These are phyloP conservation scores for Zosterops lateralis DNA, from an alignment of 2,113 vertebrate genomes.

Conservation along the genomic window DNA sequence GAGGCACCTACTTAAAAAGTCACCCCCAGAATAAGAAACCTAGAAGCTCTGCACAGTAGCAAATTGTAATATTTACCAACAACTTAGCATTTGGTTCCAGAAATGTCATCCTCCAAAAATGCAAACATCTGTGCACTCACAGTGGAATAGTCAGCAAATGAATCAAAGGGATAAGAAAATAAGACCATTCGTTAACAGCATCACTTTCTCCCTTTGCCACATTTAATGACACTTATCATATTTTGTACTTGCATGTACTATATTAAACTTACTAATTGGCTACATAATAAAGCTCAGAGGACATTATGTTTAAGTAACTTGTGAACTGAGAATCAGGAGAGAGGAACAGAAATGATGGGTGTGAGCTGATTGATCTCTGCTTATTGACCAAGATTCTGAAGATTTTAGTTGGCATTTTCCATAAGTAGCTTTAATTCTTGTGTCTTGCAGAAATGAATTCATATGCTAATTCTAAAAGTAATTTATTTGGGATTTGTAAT, in stretches of 20 bases:
- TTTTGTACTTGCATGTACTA: slow-evolving; percentile 30
- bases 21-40: slow-evolving; percentile 18
- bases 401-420: slow-evolving; percentile 33
- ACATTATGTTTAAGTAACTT: slow-evolving; percentile 29
- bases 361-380: neutral
- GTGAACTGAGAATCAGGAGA: neutral
- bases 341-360: neutral
- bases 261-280: slow-evolving; percentile 68
- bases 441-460: slow-evolving; percentile 28
- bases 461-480: slow-evolving; percentile 67
- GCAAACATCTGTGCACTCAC: slow-evolving; percentile 53
- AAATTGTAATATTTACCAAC: slow-evolving; percentile 66
- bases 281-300: slow-evolving; percentile 52
- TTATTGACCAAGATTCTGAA: slow-evolving; percentile 1
- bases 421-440: slow-evolving; percentile 45
- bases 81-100: slow-evolving; percentile 64
- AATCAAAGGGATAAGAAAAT: slow-evolving; percentile 12
- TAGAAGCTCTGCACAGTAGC: slow-evolving; percentile 30
- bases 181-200: neutral
- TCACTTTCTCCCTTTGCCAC: neutral
- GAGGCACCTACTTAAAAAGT: neutral
- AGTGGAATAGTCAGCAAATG: slow-evolving; percentile 27
- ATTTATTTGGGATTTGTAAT: slow-evolving; percentile 72
- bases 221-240: slow-evolving; percentile 24
- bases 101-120: slow-evolving; percentile 70